These are phyloP conservation scores for Neoseiulus cucumeris DNA, from an alignment of 1,140 invertebrate genomes.

Conservation along the genomic window DNA sequence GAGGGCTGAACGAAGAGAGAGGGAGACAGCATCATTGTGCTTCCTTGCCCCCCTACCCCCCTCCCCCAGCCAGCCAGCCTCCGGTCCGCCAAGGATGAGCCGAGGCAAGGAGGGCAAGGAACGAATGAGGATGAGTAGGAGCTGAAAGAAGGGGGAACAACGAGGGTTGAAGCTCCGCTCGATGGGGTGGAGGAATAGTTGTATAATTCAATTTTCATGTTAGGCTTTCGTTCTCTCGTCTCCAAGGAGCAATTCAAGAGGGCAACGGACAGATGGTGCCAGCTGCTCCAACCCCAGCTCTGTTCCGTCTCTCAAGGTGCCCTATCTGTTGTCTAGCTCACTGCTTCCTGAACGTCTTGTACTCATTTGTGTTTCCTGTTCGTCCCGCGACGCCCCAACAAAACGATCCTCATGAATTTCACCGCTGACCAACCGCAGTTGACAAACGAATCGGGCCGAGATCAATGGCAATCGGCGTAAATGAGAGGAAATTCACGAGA, in stretches of 20 bases:
- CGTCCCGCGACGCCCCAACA: too few relatives aligned
- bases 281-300: neutral
- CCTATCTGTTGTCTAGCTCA: too few relatives aligned
- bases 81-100: neutral
- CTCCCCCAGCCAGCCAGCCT: neutral
- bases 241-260: slow-evolving; percentile 2
- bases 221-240: neutral
- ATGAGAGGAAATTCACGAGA: too few relatives aligned
- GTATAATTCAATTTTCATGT: slow-evolving; percentile 12
- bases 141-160: neutral
- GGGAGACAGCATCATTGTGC: neutral
- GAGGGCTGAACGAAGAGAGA: neutral
- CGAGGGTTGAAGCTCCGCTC: neutral
- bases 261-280: neutral
- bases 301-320: too few relatives aligned
- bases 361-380: too few relatives aligned
- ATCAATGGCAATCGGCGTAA: too few relatives aligned
- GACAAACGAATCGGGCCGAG: too few relatives aligned
- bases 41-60: neutral
- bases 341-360: too few relatives aligned
- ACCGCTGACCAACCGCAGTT: too few relatives aligned
- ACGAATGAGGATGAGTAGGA: neutral
- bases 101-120: neutral
- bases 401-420: too few relatives aligned
- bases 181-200: neutral